Conservation (phyloP, 2,113 vertebrate species). For the Charina bottae region DNA sequence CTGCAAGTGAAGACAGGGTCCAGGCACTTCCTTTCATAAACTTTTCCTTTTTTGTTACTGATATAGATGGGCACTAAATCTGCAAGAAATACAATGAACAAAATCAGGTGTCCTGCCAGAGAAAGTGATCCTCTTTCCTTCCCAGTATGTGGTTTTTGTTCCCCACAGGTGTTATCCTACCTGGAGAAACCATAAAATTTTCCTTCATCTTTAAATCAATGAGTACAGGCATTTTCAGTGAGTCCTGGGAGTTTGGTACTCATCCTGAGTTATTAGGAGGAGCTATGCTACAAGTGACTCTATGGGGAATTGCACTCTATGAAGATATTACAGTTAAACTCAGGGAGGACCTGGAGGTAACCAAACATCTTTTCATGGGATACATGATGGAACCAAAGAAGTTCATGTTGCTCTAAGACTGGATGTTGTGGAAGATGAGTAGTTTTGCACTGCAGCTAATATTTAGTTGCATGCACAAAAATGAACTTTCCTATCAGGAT, state of each 20-base stretch:
- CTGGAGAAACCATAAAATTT: slow-evolving; percentile 76
- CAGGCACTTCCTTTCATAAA: too few species aligned
- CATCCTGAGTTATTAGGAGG: slow-evolving; percentile 87
- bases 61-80: too few species aligned
- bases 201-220: slow-evolving; percentile 85
- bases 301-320: slow-evolving; percentile 83
- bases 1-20: too few species aligned
- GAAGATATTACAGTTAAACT: slow-evolving; percentile 77
- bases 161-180: slow-evolving; percentile 83
- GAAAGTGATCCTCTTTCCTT: background rate
- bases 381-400: slow-evolving; percentile 28
- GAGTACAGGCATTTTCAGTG: slow-evolving; percentile 80
- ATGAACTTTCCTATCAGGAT: background rate
- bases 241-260: slow-evolving; percentile 89
- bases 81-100: background rate
- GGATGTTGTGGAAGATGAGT: slow-evolving; percentile 24
- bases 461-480: background rate
- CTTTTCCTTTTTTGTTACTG: too few species aligned
- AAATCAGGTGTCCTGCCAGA: background rate
- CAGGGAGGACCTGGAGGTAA: slow-evolving; percentile 83
- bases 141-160: slow-evolving; percentile 21
- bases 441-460: slow-evolving; percentile 9
- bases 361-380: slow-evolving; percentile 15
- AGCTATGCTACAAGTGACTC: slow-evolving; percentile 83
- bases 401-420: slow-evolving; percentile 51